A percentile compares a stretch with the other conserved stretches of the same genome.
phyloP scores from a whole-genome alignment of 2,888 invertebrate genomes.

The Patella pellucida region DNA sequence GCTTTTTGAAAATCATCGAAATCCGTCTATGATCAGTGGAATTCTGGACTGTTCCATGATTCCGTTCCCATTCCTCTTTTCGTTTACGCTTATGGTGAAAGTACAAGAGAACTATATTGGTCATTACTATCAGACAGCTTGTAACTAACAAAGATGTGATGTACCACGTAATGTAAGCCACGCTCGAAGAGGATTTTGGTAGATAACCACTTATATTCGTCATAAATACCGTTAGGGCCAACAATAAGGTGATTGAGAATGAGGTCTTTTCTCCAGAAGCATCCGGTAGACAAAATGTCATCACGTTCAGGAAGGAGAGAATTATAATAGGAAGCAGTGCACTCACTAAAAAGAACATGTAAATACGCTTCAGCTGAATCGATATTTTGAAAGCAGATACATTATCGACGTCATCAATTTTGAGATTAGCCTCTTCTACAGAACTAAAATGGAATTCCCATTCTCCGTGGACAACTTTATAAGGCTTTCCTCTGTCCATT shows the following conservation, averaged over 20 bases:
- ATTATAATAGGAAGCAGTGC: not conserved
- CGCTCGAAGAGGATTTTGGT: not conserved
- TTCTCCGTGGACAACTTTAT: not conserved
- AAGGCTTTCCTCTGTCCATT: not conserved
- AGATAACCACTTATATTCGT: not conserved
- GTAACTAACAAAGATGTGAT: not conserved
- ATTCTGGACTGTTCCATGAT: too few relatives aligned
- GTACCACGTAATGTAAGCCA: not conserved
- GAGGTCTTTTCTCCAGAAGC: not conserved
- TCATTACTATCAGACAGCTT: not conserved
- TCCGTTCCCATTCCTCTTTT: not conserved
- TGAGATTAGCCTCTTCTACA: too few relatives aligned
- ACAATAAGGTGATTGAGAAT: not conserved
- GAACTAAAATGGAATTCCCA: not conserved
- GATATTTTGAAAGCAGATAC: too few relatives aligned
- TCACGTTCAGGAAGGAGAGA: not conserved
- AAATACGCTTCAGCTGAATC: too few relatives aligned
- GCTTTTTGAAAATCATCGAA: too few relatives aligned
- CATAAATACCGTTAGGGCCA: not conserved
- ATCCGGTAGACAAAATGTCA: not conserved
- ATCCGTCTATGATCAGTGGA: too few relatives aligned
- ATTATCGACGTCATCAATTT: too few relatives aligned
- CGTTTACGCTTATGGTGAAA: not conserved
- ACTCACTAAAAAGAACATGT: not conserved
- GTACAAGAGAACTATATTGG: not conserved